A percentile compares a stretch with the other conserved stretches of the same genome.
Evolutionary conservation across 1,140 invertebrate species (phyloP).

Genomic region (Leptinotarsa lineolata): DNA sequence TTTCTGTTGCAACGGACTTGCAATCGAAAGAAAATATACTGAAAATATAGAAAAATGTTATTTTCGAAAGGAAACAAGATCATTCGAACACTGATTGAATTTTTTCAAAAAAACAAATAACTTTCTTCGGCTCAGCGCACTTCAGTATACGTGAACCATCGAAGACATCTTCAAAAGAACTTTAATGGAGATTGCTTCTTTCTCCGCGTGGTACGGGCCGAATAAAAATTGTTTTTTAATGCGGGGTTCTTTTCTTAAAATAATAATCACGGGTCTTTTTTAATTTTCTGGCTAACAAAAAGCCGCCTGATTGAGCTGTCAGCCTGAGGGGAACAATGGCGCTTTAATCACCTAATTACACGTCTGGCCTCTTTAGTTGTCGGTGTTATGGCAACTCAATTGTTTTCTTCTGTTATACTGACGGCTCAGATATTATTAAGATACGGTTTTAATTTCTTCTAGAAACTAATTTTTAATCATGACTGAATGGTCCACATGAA

Average conservation of each 20-base stretch:
- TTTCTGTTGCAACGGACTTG: too few species aligned
- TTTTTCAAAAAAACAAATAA: neutral
- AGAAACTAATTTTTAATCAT: constrained; percentile 28
- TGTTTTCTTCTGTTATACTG: constrained; percentile 40
- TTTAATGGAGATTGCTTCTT: constrained; percentile 27
- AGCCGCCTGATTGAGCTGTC: constrained; percentile 49
- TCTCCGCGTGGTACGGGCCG: constrained; percentile 36
- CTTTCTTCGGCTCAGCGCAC: neutral
- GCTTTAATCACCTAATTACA: constrained; percentile 51
- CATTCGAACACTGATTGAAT: neutral
- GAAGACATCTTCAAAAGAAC: neutral
- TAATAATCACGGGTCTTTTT: constrained; percentile 44
- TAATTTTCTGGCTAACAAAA: constrained; percentile 40
- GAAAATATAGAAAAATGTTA: neutral
- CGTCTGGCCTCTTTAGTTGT: constrained; percentile 46
- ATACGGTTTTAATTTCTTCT: constrained; percentile 37
- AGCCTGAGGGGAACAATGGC: constrained; percentile 46
- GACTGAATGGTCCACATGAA: constrained; percentile 12
- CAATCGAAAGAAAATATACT: neutral
- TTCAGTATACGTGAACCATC: neutral
- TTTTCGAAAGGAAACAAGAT: neutral
- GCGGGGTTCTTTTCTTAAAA: constrained; percentile 45
- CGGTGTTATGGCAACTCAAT: constrained; percentile 47
- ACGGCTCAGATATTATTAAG: constrained; percentile 37
- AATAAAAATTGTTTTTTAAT: constrained; percentile 50